These are phyloP conservation scores for Sycophaga agraensis DNA, from an alignment of 1,140 invertebrate species.

Conservation along the genomic window DNA sequence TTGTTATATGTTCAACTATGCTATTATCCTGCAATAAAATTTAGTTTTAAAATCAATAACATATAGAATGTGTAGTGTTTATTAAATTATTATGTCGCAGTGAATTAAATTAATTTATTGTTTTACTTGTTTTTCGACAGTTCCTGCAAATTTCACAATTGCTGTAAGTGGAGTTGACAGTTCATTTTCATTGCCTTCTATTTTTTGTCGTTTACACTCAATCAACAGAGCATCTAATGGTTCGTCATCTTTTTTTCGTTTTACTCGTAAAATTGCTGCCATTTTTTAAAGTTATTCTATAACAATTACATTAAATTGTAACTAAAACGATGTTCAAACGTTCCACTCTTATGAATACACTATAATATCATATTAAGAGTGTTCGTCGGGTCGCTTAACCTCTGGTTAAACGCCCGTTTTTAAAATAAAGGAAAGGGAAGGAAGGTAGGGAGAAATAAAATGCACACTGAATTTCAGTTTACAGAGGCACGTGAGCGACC, in stretches of 20 bases:
- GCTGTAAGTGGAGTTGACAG: constrained; percentile 42
- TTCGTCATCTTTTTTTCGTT: constrained; percentile 60
- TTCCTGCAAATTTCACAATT: constrained; percentile 62
- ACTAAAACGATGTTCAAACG: no score
- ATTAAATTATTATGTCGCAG: no score
- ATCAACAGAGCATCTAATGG: constrained; percentile 59
- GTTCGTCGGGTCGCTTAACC: no score
- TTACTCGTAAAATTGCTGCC: constrained; percentile 62
- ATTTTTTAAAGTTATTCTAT: constrained; percentile 46
- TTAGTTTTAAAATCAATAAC: not conserved
- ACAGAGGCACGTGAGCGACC: no score
- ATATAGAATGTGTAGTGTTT: not conserved
- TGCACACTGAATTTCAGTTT: no score
- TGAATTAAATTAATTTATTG: not conserved
- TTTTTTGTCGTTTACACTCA: constrained; percentile 60
- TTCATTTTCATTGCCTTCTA: constrained; percentile 34
- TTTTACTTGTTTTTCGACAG: constrained; percentile 52
- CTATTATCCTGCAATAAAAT: constrained; percentile 48
- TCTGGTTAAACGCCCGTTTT: no score
- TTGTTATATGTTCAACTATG: constrained; percentile 47
- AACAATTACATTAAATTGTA: no score
- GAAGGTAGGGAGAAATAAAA: no score
- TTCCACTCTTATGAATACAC: no score
- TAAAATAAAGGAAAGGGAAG: no score
- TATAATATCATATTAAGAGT: no score